phyloP scores from a whole-genome alignment of 2,888 invertebrate genomes.

The Lepidocyrtinus sp. region DNA sequence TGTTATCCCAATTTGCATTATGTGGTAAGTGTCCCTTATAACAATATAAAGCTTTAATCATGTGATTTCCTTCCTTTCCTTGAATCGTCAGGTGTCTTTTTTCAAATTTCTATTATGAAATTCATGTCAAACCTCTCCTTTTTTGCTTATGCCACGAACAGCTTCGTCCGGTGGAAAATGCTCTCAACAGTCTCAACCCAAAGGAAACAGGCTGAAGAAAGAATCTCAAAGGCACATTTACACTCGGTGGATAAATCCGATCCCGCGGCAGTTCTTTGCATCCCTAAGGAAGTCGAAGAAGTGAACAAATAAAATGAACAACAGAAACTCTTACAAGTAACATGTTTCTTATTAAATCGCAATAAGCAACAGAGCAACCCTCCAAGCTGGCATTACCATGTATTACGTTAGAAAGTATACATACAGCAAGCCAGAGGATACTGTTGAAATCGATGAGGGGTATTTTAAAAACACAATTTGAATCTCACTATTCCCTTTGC shows the following conservation, averaged over 20 bases:
- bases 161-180: slow-evolving; percentile 44
- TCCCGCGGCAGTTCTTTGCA: slow-evolving; percentile 39
- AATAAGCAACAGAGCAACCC: background rate
- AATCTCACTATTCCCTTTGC: too few species aligned
- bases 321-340: slow-evolving; percentile 27
- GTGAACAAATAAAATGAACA: slow-evolving; percentile 24
- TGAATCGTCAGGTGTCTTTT: too few species aligned
- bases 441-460: too few species aligned
- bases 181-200: background rate
- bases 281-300: slow-evolving; percentile 42
- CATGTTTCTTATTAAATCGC: too few species aligned
- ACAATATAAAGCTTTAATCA: too few species aligned
- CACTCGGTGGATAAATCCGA: slow-evolving; percentile 32
- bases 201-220: background rate
- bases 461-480: too few species aligned
- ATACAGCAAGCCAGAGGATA: too few species aligned
- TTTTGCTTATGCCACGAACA: background rate
- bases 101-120: too few species aligned
- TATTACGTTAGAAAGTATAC: too few species aligned
- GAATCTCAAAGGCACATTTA: slow-evolving; percentile 23
- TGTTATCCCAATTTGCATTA: slow-evolving; percentile 70
- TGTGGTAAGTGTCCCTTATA: slow-evolving; percentile 70
- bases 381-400: too few species aligned
- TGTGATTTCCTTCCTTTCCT: too few species aligned
- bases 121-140: too few species aligned